These are phyloP conservation scores for Temnothorax curvispinosus DNA, from an alignment of 1,140 invertebrate genomes.

Conservation along the genomic window DNA sequence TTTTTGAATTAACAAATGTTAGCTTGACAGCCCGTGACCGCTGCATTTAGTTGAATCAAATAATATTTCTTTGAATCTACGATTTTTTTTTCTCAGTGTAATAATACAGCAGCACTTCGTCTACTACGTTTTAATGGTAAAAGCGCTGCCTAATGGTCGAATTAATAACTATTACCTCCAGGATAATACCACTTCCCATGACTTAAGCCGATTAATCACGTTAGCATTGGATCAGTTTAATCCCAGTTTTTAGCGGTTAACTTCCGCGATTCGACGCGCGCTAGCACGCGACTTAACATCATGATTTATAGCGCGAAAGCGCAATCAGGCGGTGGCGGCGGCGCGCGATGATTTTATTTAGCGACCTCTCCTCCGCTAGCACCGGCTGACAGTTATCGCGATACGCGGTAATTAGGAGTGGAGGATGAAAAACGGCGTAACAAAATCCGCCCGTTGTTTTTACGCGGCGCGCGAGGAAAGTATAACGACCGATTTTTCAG, in stretches of 20 bases:
- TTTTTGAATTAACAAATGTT: no score
- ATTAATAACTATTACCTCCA: conserved; percentile 40
- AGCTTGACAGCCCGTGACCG: no score
- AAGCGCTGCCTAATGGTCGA: conserved; percentile 22
- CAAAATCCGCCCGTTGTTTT: conserved; percentile 37
- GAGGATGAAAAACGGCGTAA: conserved; percentile 45
- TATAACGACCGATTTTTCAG: conserved; percentile 21
- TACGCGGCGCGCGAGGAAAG: neutral
- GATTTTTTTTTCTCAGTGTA: no score
- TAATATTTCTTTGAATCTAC: no score
- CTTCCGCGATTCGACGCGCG: conserved; percentile 49
- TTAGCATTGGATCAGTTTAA: conserved; percentile 47
- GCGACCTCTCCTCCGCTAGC: neutral
- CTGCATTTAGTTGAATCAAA: no score
- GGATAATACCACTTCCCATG: conserved; percentile 34
- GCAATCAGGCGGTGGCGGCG: conserved; percentile 14
- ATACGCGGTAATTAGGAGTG: conserved; percentile 37
- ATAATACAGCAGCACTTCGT: conserved; percentile 2
- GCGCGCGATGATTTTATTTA: conserved; percentile 53
- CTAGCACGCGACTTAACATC: conserved; percentile 28
- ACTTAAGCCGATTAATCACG: conserved; percentile 46
- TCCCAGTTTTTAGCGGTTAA: conserved; percentile 55
- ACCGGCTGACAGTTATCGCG: conserved; percentile 27
- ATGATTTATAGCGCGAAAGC: conserved; percentile 58
- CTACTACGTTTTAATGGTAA: conserved; percentile 12